Conservation (phyloP, 2,113 vertebrate genomes). For the Theristicus caerulescens region DNA sequence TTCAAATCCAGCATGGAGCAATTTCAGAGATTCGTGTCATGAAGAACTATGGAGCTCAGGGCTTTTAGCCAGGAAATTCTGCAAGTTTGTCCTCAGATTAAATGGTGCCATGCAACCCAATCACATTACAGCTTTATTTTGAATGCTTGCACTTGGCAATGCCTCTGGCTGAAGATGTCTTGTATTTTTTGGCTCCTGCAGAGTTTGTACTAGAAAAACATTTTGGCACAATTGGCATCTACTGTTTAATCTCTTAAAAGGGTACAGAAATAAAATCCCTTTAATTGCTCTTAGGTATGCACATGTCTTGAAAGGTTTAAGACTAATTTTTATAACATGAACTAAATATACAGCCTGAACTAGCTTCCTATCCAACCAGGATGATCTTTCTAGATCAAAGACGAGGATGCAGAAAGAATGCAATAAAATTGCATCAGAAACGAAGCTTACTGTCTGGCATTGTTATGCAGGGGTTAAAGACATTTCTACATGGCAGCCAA, state of each 20-base stretch:
- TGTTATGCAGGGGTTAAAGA: neutral
- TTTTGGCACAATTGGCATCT: constrained; percentile 21
- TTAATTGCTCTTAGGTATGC: neutral
- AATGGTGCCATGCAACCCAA: constrained; percentile 5
- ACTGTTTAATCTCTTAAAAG: constrained; percentile 17
- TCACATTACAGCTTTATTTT: neutral
- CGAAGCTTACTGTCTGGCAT: neutral
- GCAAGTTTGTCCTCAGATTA: constrained; percentile 15
- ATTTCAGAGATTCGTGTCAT: neutral
- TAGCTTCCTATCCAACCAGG: neutral
- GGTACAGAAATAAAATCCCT: neutral
- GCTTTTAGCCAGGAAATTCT: constrained; percentile 42
- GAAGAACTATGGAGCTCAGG: neutral
- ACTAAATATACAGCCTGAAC: neutral
- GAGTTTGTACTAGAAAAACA: constrained; percentile 19
- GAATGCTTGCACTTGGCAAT: constrained; percentile 13
- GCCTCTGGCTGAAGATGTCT: constrained; percentile 1
- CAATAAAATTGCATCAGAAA: neutral
- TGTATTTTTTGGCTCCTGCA: constrained; percentile 41
- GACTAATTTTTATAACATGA: neutral
- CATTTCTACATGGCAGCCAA: too few species aligned
- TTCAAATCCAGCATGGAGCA: neutral
- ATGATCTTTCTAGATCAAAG: constrained; percentile 13
- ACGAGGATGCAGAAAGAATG: constrained; percentile 1
- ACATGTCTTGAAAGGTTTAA: neutral